Evolutionary conservation across 1,140 invertebrate species (phyloP), one percentile per base, ranked within the genome.

Genomic region (Bombyx mandarina): DNA sequence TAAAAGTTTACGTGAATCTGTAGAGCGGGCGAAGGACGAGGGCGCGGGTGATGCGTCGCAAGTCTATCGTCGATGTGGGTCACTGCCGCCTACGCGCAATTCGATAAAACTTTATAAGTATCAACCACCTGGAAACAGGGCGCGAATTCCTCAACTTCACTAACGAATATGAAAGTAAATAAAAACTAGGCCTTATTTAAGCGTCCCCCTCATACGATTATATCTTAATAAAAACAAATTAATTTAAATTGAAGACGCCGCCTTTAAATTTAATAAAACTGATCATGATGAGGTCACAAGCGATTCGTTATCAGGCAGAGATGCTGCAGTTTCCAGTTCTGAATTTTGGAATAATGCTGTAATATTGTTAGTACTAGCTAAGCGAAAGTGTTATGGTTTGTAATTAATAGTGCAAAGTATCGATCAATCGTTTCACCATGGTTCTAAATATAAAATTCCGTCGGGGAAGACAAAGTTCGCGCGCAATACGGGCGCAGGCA

Each of bases 391-490:
- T 22, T 71, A 65, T 73, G 63, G 53, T 56, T 53, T 45, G 69
- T 84, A 86, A 84, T 86, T 82, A 80, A 84, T 82, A 82, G 83
- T 84, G 83, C 81, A 84, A 86, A 86, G 76, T 86, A 86, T 86
- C 72, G 83, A 86, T 85, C 77, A 84, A 85, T 85, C 79, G 80
- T 82, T 86, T 86, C 73, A 81, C 79, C 77, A 81, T 80, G 81
- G 75, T 79, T 86, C 83, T 86, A 85, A 86, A 86, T 86, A 86
- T 86, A 86, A 86, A 86, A 86, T 83, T 83, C 79, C 71, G 79
- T 83, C 69, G 75, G 76, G 79, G 71, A 84, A 84, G 79, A 82
- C 81, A 81, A 86, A 86, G 79, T 86, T 86, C 79, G 81, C 83
- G 83, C 83, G 83, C 83, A 85, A 82, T 79, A 83, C 77, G 79